Conservation (phyloP, 2,888 invertebrate species). For the Aphodius granarius region DNA sequence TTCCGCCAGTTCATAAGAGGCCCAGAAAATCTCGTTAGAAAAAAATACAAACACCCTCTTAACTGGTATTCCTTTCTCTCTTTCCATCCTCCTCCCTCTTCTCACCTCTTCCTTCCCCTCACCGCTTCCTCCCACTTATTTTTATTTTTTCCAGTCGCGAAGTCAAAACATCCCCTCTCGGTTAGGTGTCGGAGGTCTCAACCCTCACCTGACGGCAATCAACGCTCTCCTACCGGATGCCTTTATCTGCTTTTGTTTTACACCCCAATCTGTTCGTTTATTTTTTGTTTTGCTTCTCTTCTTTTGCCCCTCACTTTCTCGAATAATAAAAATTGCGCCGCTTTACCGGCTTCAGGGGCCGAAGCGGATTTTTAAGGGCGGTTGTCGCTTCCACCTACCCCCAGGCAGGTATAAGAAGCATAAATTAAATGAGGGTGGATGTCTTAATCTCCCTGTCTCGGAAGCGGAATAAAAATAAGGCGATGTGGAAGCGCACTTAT, state of each 20-base stretch:
- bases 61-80: slow-evolving; percentile 29
- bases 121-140: slow-evolving; percentile 31
- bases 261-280: slow-evolving; percentile 26
- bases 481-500: not conserved
- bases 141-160: slow-evolving; percentile 8
- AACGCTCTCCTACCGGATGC: slow-evolving; percentile 44
- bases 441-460: not conserved
- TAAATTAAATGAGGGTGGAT: slow-evolving; percentile 2
- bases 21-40: slow-evolving; percentile 49
- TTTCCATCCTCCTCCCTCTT: slow-evolving; percentile 6
- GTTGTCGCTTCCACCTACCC: not conserved
- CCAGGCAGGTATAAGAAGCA: not conserved
- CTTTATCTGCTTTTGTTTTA: slow-evolving; percentile 48
- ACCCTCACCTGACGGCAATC: slow-evolving; percentile 42
- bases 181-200: slow-evolving; percentile 2
- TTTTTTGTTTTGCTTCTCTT: slow-evolving; percentile 2
- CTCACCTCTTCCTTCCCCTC: slow-evolving; percentile 4
- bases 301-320: not conserved
- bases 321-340: slow-evolving; percentile 4
- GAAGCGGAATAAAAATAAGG: not conserved
- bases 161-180: slow-evolving; percentile 29
- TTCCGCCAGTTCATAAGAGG: slow-evolving; percentile 34
- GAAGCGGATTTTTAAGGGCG: not conserved
- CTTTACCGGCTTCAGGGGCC: not conserved
- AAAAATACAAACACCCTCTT: slow-evolving; percentile 52